Percentiles rank a stretch among this genome's conserved stretches.
These are phyloP conservation scores for Tromatobia lineatoria DNA, from an alignment of 2,888 invertebrate species.

Conservation along the genomic window DNA sequence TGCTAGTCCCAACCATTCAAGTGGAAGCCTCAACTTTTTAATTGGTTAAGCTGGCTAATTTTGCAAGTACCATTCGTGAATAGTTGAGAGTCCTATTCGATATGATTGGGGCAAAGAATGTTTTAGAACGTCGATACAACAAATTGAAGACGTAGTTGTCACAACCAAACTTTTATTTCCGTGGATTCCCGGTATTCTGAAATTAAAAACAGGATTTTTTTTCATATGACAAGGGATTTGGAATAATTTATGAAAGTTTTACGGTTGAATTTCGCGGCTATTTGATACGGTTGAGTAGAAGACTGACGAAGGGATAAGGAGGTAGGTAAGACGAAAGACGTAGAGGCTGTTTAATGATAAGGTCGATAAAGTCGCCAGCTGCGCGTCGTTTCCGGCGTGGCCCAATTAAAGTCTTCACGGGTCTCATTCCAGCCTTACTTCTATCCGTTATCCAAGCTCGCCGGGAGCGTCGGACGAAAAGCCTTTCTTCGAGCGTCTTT, in stretches of 20 bases:
- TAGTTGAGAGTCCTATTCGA: too few relatives aligned
- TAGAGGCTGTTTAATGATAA: conserved; percentile 76
- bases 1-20: too few relatives aligned
- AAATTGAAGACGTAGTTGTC: too few relatives aligned
- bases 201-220: too few relatives aligned
- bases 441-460: conserved; percentile 63
- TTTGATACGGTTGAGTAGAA: neutral
- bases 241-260: neutral
- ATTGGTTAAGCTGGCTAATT: too few relatives aligned
- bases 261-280: neutral
- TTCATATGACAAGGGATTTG: too few relatives aligned
- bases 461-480: conserved; percentile 41
- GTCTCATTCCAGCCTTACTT: conserved; percentile 37
- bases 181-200: too few relatives aligned
- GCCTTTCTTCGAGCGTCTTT: conserved; percentile 56
- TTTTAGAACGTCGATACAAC: too few relatives aligned
- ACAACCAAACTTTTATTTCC: too few relatives aligned
- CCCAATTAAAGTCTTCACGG: conserved; percentile 78
- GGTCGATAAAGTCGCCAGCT: conserved; percentile 80
- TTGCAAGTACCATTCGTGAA: too few relatives aligned
- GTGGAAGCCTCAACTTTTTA: too few relatives aligned
- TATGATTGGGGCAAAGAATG: too few relatives aligned
- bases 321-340: conserved; percentile 46
- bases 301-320: neutral
- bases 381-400: conserved; percentile 71